A percentile compares a stretch with the other conserved stretches of the same genome.
Evolutionary conservation across 30 jellyfish, hydroid and myxozoan species (phyloP).

Genomic region (Hydractinia symbiolongicarpus): DNA sequence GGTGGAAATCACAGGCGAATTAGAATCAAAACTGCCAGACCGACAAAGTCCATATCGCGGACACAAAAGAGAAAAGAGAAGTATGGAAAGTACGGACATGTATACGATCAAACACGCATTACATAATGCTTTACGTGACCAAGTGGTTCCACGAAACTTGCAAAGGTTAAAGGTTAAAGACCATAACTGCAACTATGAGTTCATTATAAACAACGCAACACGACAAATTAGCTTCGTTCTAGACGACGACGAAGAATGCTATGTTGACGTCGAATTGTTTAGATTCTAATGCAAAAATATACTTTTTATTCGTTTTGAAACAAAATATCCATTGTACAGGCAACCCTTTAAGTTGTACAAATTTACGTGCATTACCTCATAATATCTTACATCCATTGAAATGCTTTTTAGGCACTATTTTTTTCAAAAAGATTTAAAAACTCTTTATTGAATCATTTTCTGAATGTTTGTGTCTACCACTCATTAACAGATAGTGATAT

Average conservation of each 20-base stretch:
- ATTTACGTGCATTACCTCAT: too few species aligned
- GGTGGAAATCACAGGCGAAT: background rate
- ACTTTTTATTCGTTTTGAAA: too few species aligned
- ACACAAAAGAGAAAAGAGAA: background rate
- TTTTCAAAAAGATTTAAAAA: too few species aligned
- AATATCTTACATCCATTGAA: too few species aligned
- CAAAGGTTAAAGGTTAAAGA: background rate
- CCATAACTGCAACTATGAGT: slow-evolving; percentile 5
- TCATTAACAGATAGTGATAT: too few species aligned
- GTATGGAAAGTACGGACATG: background rate
- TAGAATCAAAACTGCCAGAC: background rate
- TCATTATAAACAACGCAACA: slow-evolving; percentile 5
- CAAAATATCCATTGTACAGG: too few species aligned
- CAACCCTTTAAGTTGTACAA: too few species aligned
- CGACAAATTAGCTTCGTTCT: slow-evolving; percentile 4
- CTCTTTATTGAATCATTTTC: too few species aligned
- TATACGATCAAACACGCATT: slow-evolving; percentile 7
- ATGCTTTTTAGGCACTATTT: too few species aligned
- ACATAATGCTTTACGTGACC: background rate
- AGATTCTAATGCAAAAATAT: background rate
- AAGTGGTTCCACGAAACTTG: background rate
- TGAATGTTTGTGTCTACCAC: too few species aligned
- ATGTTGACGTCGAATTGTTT: slow-evolving; percentile 8
- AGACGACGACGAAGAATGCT: background rate
- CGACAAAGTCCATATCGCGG: background rate